phyloP scores from a whole-genome alignment of 2,797 vertebrate genomes.

The Semotilus atromaculatus region DNA sequence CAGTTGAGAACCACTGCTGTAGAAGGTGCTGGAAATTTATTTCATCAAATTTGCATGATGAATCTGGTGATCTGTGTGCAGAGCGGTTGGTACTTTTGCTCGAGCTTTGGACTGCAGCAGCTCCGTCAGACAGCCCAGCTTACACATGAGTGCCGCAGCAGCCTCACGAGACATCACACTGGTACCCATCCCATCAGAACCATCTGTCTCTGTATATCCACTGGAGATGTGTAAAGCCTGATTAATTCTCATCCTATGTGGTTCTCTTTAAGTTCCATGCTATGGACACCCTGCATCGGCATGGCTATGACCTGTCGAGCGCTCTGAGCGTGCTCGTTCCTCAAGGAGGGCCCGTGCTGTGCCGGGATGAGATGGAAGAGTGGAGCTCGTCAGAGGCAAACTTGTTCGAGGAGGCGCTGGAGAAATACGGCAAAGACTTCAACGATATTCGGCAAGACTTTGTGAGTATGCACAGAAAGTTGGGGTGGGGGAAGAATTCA shows the following conservation, averaged over 20 bases:
- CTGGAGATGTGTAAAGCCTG: background rate
- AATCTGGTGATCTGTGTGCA: conserved; percentile 61
- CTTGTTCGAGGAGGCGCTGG: conserved; percentile 95
- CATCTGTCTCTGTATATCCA: conserved; percentile 9
- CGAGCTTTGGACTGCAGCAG: conserved; percentile 97
- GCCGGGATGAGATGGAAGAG: conserved; percentile 97
- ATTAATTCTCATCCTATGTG: conserved; percentile 19
- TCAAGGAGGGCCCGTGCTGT: conserved; percentile 92
- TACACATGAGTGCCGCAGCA: conserved; percentile 97
- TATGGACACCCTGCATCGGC: conserved; percentile 94
- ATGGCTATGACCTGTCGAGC: conserved; percentile 92
- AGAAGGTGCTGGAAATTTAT: background rate
- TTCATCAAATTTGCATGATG: background rate
- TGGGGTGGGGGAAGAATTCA: background rate
- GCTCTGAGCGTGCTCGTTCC: conserved; percentile 93
- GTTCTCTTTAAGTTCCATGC: conserved; percentile 87
- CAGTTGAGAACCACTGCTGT: background rate
- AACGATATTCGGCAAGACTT: conserved; percentile 99
- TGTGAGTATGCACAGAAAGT: conserved; percentile 79
- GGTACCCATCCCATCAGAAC: conserved; percentile 71
- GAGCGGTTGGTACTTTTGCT: conserved; percentile 95
- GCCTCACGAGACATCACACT: conserved; percentile 96
- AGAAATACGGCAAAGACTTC: conserved; percentile 99
- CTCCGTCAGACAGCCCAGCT: conserved; percentile 94
- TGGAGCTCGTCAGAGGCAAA: conserved; percentile 97